Evolutionary conservation across 2,888 invertebrate genomes (phyloP), one percentile per base, ranked within the genome.

Genomic region (Eudasyphora cyanicolor): DNA sequence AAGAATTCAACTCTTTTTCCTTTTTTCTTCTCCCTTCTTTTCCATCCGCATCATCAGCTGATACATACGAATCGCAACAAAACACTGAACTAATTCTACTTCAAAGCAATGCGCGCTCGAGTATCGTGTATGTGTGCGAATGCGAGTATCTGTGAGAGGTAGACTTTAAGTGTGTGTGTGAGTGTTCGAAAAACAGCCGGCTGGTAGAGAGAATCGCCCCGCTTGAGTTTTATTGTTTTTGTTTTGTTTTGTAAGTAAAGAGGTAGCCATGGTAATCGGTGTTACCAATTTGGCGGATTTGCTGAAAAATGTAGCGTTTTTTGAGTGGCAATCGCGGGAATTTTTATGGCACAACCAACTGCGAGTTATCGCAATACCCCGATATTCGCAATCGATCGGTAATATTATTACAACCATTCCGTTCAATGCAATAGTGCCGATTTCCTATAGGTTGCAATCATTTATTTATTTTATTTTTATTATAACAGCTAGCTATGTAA

Each of bases 21-120:
- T 17, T 45, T 45, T 45, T 17, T 49, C 49, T 49, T 49, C 27
- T 12, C 27, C 57, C 17, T 49, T 7, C 45, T n/a, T n/a, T n/a
- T n/a, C n/a, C n/a, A 45, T n/a, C 45, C 27, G 57, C 27, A 57
- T 54, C 24, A 6, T 17, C 8, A 24, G 54, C 54, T 21, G 24
- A 27, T n/a, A 57, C 27, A 51, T 21, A 57, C 57, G 24, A 57
- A 27, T 57, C 57, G 57, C 57, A 24, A 57, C 27, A 24, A 57
- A 57, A 14, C 27, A 24, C 24, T 14, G 19, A 49, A 49, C 49
- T 19, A 21, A 54, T n/a, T n/a, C n/a, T n/a, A n/a, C 21, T 54
- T 21, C 54, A 54, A 21, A 21, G 54, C 21, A 54, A 54, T 38
- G 38, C 38, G 38, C 3, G 38, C 8, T n/a, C 32, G 32, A 32